Percentiles rank a stretch among this genome's conserved stretches.
Evolutionary conservation across 2,797 vertebrate genomes (phyloP).

Genomic region (Semotilus atromaculatus): DNA sequence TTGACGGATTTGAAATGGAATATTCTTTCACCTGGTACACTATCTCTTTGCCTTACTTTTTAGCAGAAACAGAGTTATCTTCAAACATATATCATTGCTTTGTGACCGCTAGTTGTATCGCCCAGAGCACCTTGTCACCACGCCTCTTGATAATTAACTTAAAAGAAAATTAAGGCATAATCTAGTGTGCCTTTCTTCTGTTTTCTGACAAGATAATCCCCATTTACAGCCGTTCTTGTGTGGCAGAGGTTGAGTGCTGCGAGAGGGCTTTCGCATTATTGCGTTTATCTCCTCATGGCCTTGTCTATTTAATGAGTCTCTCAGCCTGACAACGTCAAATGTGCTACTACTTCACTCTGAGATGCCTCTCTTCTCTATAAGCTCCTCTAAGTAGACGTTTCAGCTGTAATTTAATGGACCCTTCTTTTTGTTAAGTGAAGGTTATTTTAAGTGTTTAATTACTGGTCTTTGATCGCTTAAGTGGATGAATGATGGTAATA

Average conservation of each 20-base stretch:
- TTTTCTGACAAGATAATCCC: constrained; percentile 49
- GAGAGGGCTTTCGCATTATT: constrained; percentile 36
- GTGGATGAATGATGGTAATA: constrained; percentile 26
- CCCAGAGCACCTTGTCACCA: constrained; percentile 34
- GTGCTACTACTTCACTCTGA: constrained; percentile 37
- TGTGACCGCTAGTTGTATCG: neutral
- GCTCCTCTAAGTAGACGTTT: constrained; percentile 50
- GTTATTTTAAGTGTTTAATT: constrained; percentile 57
- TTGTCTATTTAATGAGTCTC: constrained; percentile 47
- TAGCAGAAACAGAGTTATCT: constrained; percentile 19
- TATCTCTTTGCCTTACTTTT: neutral
- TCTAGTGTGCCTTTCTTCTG: constrained; percentile 42
- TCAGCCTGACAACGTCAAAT: constrained; percentile 45
- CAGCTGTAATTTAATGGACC: constrained; percentile 51
- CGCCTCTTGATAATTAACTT: constrained; percentile 55
- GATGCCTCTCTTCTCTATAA: constrained; percentile 23
- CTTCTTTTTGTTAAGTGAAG: constrained; percentile 53
- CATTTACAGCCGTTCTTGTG: neutral
- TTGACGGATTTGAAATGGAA: neutral
- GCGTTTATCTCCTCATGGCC: constrained; percentile 54
- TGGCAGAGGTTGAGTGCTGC: constrained; percentile 34
- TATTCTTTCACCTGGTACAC: neutral
- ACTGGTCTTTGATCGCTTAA: constrained; percentile 44
- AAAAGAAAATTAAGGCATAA: constrained; percentile 56
- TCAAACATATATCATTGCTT: constrained; percentile 7